Evolutionary conservation across 2,113 vertebrate species (phyloP).

Genomic region (Chelonoidis abingdonii): DNA sequence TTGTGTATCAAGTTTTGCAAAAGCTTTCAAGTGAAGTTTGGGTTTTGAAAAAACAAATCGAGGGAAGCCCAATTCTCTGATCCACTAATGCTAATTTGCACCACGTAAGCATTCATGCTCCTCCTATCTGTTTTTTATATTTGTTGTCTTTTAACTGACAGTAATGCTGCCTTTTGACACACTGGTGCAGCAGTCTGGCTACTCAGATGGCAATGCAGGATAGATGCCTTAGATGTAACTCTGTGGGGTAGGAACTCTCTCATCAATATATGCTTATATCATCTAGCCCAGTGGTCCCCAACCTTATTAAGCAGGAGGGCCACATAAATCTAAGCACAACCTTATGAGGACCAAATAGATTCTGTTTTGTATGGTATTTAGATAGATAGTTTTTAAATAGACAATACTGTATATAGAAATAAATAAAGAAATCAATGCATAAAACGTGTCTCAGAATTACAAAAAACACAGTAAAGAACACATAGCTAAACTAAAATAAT

Average conservation of each 20-base stretch:
- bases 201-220: neutral
- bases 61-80: neutral
- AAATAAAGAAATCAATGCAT: no score
- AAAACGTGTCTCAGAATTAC: no score
- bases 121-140: conserved; percentile 36
- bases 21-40: neutral
- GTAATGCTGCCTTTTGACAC: neutral
- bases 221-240: neutral
- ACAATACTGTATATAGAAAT: no score
- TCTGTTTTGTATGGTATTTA: no score
- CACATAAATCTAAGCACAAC: no score
- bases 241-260: neutral
- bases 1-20: neutral
- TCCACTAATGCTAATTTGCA: neutral
- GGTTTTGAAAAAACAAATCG: neutral
- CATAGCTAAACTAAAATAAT: no score
- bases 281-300: neutral
- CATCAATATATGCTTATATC: neutral
- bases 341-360: no score
- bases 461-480: no score
- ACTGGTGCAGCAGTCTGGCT: neutral
- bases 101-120: neutral
- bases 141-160: neutral
- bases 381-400: no score
- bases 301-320: no score